Base-by-base conservation (phyloP, 2,797 vertebrate species). In the Crotalus adamanteus region DNA sequence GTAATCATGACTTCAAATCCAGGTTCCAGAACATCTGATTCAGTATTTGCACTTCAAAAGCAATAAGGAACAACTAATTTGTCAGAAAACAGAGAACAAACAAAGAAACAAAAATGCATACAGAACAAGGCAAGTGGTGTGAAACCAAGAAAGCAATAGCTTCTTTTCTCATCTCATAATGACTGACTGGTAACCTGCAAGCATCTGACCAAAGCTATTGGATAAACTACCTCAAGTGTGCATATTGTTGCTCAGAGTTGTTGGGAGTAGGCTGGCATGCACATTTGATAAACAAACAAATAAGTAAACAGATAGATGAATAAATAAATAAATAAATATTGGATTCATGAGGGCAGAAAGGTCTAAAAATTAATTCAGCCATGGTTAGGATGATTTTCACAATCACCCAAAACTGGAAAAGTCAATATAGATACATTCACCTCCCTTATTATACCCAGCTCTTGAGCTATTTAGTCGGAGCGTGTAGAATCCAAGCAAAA, bases 101-200 rank as follows among this genome's bases (percentile, higher is more conserved):
- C 0, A 18, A n/a, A 73, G 55, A 83, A 91, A 53, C 51, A 53
- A 53, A 53, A 53, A 53, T 53, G 37, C 90, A 56, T 7, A 37
- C 4, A 9, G n/a, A 28, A 63, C 89, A 90, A 85, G 61, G 57
- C 57, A 37, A 63, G 16, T 61, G 13, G 31, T 2, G 28, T 63
- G 89, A 42, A n/a, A 85, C 6, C 31, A 22, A 92, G 65, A 94
- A 65, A 59, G 57, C 89, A 91, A 91, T 88, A 91, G 57, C 26
- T 92, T 78, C n/a, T 83, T 91, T 86, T 83, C n/a, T 93, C 55
- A 61, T 53, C 86, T 83, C 91, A 89, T 92, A 78, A 92, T 85
- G 57, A 59, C 85, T 83, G 51, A 42, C 53, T 60, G 14, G 25
- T 83, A 22, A 20, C 25, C 59, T 87, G 88, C 31, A 57, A 92